Evolutionary conservation across 2,113 vertebrate genomes (phyloP).

Genomic region (Hoplias malabaricus): DNA sequence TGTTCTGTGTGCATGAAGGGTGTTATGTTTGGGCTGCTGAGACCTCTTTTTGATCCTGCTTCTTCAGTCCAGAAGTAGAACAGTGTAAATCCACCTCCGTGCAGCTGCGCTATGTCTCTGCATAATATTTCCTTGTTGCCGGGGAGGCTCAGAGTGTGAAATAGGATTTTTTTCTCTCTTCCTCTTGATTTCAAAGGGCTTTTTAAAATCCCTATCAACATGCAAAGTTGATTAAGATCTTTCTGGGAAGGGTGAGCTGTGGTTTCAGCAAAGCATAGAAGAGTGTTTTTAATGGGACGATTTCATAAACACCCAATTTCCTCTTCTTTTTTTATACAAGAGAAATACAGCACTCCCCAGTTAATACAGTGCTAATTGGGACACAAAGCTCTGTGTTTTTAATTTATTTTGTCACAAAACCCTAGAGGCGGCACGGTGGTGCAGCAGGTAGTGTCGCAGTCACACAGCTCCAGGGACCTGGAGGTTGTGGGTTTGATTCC

Average conservation of each 20-base stretch:
- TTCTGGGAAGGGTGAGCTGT: slow-evolving; percentile 16
- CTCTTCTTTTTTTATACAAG: no score
- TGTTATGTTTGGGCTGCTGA: slow-evolving; percentile 18
- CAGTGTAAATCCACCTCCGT: slow-evolving; percentile 8
- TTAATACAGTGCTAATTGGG: no score
- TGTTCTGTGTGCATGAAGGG: not conserved
- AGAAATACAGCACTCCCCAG: no score
- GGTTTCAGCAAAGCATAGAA: slow-evolving; percentile 19
- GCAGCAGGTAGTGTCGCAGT: no score
- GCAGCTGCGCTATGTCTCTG: not conserved
- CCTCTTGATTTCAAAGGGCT: slow-evolving; percentile 33
- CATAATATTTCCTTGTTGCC: slow-evolving; percentile 1
- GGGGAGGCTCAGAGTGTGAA: slow-evolving; percentile 18
- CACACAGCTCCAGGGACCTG: no score
- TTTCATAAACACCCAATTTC: not conserved
- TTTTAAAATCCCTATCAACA: slow-evolving; percentile 37
- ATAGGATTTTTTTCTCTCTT: slow-evolving; percentile 10
- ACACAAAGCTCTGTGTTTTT: no score
- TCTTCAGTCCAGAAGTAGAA: slow-evolving; percentile 24
- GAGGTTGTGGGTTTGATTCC: no score
- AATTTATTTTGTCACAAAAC: no score
- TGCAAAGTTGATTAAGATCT: slow-evolving; percentile 43
- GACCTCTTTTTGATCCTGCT: slow-evolving; percentile 7
- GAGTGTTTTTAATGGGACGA: not conserved
- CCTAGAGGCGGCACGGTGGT: no score